These are phyloP conservation scores for Spodoptera picta DNA, from an alignment of 2,888 invertebrate species.

Conservation along the genomic window DNA sequence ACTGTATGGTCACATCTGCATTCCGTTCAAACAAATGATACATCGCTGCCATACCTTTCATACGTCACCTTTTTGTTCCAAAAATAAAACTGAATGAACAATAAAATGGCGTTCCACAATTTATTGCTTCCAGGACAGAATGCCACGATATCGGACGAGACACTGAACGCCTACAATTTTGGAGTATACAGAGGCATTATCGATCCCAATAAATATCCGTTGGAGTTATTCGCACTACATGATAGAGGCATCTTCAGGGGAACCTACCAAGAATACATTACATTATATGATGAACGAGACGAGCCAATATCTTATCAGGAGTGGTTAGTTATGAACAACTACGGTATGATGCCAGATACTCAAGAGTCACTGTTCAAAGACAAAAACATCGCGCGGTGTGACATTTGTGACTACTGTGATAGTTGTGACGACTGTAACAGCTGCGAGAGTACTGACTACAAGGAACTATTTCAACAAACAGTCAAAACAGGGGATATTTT, in stretches of 20 bases:
- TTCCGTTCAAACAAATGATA: conserved; percentile 31
- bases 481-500: conserved; percentile 71
- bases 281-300: conserved; percentile 55
- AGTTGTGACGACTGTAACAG: conserved; percentile 10
- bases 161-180: conserved; percentile 60
- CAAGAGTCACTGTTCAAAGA: conserved; percentile 68
- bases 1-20: conserved; percentile 25
- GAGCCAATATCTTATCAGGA: conserved; percentile 70
- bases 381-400: conserved; percentile 68
- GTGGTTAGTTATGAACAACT: conserved; percentile 77
- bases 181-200: conserved; percentile 75
- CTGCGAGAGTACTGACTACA: conserved; percentile 39
- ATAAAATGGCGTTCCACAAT: conserved; percentile 42
- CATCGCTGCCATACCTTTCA: conserved; percentile 40
- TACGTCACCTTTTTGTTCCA: conserved; percentile 40
- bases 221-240: conserved; percentile 68
- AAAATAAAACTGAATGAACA: conserved; percentile 39
- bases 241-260: conserved; percentile 70
- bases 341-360: conserved; percentile 69
- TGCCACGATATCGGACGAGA: conserved; percentile 54
- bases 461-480: conserved; percentile 65
- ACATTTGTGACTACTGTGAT: conserved; percentile 44
- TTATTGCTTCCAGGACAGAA: conserved; percentile 61
- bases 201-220: conserved; percentile 72
- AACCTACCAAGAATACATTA: conserved; percentile 63